phyloP scores from a whole-genome alignment of 2,888 invertebrate genomes.

The Peribatodes rhomboidaria region DNA sequence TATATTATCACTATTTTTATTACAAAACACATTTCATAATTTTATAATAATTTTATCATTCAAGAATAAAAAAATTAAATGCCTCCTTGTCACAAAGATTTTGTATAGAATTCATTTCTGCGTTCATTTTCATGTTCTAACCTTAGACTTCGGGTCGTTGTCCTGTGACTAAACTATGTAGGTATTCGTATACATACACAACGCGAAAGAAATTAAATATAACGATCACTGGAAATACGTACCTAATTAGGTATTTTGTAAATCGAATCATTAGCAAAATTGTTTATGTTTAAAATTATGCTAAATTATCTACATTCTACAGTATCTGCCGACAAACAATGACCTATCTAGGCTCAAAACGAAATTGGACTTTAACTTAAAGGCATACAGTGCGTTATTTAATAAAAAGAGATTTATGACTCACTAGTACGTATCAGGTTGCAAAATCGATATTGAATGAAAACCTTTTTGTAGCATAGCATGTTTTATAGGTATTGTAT shows the following conservation, averaged over 20 bases:
- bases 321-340: neutral
- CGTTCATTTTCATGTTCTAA: constrained; percentile 1
- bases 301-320: neutral
- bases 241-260: neutral
- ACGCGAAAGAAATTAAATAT: neutral
- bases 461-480: neutral
- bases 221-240: neutral
- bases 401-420: constrained; percentile 5
- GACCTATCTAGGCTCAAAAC: too few relatives aligned
- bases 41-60: too few relatives aligned
- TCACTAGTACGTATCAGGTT: constrained; percentile 15
- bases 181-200: constrained; percentile 1
- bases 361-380: constrained; percentile 1
- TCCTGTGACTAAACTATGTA: neutral
- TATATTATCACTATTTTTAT: too few relatives aligned
- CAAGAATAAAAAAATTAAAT: too few relatives aligned
- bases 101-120: neutral
- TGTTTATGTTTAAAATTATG: neutral
- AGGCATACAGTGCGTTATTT: neutral
- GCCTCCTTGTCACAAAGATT: neutral
- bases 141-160: constrained; percentile 1
- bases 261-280: neutral
- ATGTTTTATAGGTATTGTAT: neutral
- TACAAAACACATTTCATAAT: too few relatives aligned
- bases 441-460: constrained; percentile 35